Evolutionary conservation across 64 coral and sea anemone species (phyloP), one percentile per base, ranked within the genome.

Genomic region (Montipora foliosa): DNA sequence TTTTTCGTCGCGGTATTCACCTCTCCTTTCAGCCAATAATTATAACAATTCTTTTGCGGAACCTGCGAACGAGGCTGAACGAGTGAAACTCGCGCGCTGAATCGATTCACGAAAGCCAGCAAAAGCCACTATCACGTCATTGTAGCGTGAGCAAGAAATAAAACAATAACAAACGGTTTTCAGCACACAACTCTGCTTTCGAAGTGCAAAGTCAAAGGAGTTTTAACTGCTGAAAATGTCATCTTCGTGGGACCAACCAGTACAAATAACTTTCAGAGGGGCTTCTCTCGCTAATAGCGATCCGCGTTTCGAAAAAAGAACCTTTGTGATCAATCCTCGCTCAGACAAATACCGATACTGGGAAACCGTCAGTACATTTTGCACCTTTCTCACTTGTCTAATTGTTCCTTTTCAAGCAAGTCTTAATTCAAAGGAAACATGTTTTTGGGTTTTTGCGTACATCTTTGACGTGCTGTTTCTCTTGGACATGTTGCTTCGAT

Each of bases 211-310:
- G 81, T 58, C 29, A 66, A 17, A 8, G 37, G 2, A 1, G 11
- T 17, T n/a, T 17, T 67, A 22, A 8, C 46, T n/a, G 3, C 19
- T 10, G 66, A 71, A 4, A n/a, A 86, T 86, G 82, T 86, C 64
- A 19, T 72, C 19, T 20, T 49, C 62, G 44, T 71, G 46, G 48
- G 82, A 93, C 66, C 79, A 82, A 6, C 66, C 82, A n/a, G 67
- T 96, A 15, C 91, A 94, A 87, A 88, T 96, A 17, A 96, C 95
- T 6, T 96, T 96, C 67, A 88, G 88, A 49, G 95, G 95, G 11
- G 89, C 69, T 72, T 91, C 92, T 21, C 59, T 94, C 25, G 95
- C 92, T 1, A 72, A 91, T 9, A 58, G 90, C 58, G 78, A 75
- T 5, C 61, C 84, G 3, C 44, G 71, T 69, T 77, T 51, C 74